Evolutionary conservation across 37 sponge, comb jelly and placozoan genomes (phyloP).

Genomic region (Hexactinellida sp.): DNA sequence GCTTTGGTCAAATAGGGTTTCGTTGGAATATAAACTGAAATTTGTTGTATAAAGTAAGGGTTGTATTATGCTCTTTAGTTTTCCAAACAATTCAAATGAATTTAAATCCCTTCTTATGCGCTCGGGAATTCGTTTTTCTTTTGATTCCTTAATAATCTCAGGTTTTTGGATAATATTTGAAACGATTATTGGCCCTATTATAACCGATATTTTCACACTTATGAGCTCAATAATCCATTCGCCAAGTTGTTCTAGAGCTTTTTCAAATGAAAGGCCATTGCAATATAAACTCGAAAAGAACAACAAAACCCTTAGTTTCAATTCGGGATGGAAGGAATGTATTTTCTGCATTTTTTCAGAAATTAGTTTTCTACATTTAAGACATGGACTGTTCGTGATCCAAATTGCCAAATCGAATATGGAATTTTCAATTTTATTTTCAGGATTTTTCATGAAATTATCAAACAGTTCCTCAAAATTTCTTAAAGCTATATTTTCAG

Average conservation of each 20-base stretch:
- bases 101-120: not conserved
- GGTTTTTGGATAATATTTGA: not conserved
- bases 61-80: not conserved
- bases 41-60: not conserved
- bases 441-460: not conserved
- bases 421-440: not conserved
- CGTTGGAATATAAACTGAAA: not conserved
- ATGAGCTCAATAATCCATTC: not conserved
- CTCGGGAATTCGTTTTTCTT: not conserved
- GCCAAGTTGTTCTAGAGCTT: not conserved
- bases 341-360: not conserved
- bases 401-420: not conserved
- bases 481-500: not conserved
- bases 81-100: not conserved
- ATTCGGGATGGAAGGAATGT: not conserved
- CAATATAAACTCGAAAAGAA: not conserved
- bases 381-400: conserved; percentile 1
- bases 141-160: not conserved
- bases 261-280: not conserved
- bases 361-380: not conserved
- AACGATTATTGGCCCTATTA: not conserved
- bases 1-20: not conserved
- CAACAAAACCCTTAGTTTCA: not conserved
- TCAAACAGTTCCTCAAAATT: no score
- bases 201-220: not conserved